These are phyloP conservation scores for Tachycineta bicolor DNA, from an alignment of 2,113 vertebrate genomes.

Conservation along the genomic window DNA sequence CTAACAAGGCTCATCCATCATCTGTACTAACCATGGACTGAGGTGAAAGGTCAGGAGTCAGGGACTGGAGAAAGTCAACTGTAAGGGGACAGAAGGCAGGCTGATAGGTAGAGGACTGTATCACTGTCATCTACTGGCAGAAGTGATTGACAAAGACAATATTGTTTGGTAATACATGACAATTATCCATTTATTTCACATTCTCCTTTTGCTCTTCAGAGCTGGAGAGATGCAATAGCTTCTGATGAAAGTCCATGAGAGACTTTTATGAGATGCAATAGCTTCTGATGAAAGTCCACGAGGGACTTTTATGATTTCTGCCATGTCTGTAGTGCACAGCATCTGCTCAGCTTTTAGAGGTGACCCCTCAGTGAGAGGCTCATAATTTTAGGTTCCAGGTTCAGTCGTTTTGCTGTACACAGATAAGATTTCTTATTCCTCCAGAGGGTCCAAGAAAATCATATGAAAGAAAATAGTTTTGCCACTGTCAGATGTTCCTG, in stretches of 20 bases:
- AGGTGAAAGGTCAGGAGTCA: constrained; percentile 44
- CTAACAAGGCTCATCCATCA: constrained; percentile 62
- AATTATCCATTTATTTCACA: background rate
- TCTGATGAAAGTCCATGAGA: background rate
- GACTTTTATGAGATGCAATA: background rate
- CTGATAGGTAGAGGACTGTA: constrained; percentile 15
- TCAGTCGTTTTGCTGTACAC: background rate
- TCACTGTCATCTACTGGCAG: background rate
- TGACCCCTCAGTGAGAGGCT: background rate
- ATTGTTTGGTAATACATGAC: background rate
- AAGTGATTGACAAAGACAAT: constrained; percentile 18
- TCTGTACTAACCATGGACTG: background rate
- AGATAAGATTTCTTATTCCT: background rate
- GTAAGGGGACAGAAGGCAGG: constrained; percentile 7
- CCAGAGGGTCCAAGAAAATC: background rate
- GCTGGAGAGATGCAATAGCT: background rate
- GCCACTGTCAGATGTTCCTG: background rate
- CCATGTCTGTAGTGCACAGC: background rate
- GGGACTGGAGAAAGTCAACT: constrained; percentile 23
- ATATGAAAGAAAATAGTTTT: background rate
- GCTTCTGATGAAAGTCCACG: background rate
- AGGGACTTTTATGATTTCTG: background rate
- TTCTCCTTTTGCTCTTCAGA: background rate
- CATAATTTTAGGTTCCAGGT: background rate
- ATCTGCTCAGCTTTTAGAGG: background rate